Conservation (phyloP, 2,888 invertebrate species). For the Sepiola atlantica region DNA sequence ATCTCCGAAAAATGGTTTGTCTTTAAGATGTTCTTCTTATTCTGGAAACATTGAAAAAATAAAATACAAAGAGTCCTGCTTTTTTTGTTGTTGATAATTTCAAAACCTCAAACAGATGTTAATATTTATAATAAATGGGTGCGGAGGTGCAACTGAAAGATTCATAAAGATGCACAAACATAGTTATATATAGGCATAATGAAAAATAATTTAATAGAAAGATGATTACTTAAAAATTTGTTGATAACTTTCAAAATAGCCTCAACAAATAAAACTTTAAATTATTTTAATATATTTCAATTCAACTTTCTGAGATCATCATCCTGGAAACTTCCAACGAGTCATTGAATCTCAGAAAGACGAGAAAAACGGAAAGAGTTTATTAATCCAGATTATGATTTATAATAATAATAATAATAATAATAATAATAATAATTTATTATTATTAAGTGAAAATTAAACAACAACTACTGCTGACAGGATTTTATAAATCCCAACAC, state of each 20-base stretch:
- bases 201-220: not conserved
- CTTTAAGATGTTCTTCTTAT: not conserved
- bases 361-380: not conserved
- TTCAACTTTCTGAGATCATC: not conserved
- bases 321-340: not conserved
- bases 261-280: not conserved
- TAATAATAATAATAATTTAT: not conserved
- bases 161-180: not conserved
- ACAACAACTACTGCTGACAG: not conserved
- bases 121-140: not conserved
- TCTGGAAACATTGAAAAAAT: not conserved
- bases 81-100: too few species aligned
- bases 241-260: conserved; percentile 15
- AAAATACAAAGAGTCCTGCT: too few species aligned
- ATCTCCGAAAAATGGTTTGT: not conserved
- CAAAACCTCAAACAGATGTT: not conserved
- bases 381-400: not conserved
- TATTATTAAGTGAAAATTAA: not conserved
- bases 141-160: not conserved
- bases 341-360: not conserved
- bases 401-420: too few species aligned
- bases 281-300: not conserved
- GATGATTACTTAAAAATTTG: conserved; percentile 23
- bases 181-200: not conserved
- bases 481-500: not conserved